phyloP scores from a whole-genome alignment of 2,113 vertebrate genomes.

The Prunella fulvescens region DNA sequence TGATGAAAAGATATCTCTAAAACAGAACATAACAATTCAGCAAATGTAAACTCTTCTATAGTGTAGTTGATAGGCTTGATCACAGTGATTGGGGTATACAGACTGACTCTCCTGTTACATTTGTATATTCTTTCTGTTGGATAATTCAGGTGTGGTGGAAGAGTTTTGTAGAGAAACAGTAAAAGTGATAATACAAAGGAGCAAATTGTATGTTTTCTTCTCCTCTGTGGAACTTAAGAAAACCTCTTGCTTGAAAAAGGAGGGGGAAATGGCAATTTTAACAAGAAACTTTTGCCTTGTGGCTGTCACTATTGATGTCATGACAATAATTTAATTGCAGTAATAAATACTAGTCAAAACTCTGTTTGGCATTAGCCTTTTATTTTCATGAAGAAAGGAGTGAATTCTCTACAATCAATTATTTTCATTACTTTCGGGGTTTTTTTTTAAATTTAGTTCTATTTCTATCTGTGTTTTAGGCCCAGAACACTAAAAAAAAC shows the following conservation, averaged over 20 bases:
- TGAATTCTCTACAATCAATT: not conserved
- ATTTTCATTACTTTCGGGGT: not conserved
- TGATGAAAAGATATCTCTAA: constrained; percentile 49
- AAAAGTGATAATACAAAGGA: not conserved
- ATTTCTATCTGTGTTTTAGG: not conserved
- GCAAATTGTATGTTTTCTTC: not conserved
- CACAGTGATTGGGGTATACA: not conserved
- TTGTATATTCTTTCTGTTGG: not conserved
- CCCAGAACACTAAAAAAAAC: not conserved
- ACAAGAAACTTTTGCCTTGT: not conserved
- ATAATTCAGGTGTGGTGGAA: not conserved
- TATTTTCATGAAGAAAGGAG: not conserved
- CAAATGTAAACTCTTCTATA: constrained; percentile 24
- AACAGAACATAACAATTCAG: constrained; percentile 48
- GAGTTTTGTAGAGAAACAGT: not conserved
- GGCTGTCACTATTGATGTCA: not conserved
- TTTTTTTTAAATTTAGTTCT: not conserved
- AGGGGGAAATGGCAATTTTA: not conserved
- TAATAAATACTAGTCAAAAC: not conserved
- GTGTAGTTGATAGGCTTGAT: constrained; percentile 39
- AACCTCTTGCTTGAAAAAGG: not conserved
- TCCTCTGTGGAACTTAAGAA: not conserved
- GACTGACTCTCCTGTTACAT: not conserved
- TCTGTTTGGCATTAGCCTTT: not conserved
- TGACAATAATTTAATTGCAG: not conserved